These are phyloP conservation scores for Thalassoma bifasciatum DNA, from an alignment of 2,113 vertebrate genomes.

Conservation along the genomic window DNA sequence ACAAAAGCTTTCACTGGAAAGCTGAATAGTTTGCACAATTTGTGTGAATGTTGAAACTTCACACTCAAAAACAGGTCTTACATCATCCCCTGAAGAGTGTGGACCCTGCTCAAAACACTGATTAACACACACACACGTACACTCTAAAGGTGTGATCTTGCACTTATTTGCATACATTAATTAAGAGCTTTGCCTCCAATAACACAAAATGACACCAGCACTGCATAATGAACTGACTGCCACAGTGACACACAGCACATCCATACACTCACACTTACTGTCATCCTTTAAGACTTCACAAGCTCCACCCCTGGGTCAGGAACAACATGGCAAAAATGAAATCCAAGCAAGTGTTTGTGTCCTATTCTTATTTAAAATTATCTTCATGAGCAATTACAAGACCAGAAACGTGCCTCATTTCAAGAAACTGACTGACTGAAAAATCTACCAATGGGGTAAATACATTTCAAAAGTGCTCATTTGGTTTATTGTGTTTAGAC, in stretches of 20 bases:
- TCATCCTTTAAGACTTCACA: too few relatives aligned
- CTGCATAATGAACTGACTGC: slow-evolving; percentile 60
- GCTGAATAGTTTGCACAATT: slow-evolving; percentile 1
- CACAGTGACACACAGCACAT: slow-evolving; percentile 35
- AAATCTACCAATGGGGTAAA: too few relatives aligned
- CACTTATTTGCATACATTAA: slow-evolving; percentile 78
- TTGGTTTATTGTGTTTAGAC: too few relatives aligned
- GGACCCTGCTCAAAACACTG: slow-evolving; percentile 34
- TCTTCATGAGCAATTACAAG: too few relatives aligned
- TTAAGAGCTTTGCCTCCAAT: slow-evolving; percentile 63
- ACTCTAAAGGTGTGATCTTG: slow-evolving; percentile 70
- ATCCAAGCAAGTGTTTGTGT: too few relatives aligned
- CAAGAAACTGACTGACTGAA: too few relatives aligned
- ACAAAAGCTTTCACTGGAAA: slow-evolving; percentile 7
- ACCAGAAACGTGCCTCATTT: too few relatives aligned
- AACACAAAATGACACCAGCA: slow-evolving; percentile 59
- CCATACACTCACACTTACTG: slow-evolving; percentile 27
- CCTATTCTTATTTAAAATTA: too few relatives aligned
- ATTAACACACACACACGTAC: slow-evolving; percentile 58
- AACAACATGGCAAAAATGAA: too few relatives aligned
- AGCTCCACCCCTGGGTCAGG: too few relatives aligned
- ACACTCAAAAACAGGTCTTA: slow-evolving; percentile 12
- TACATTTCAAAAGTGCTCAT: too few relatives aligned
- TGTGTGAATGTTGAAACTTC: slow-evolving; percentile 14
- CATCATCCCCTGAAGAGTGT: slow-evolving; percentile 36